Conservation (phyloP, 2,888 invertebrate species). For the Torymus aiolomorphi region DNA sequence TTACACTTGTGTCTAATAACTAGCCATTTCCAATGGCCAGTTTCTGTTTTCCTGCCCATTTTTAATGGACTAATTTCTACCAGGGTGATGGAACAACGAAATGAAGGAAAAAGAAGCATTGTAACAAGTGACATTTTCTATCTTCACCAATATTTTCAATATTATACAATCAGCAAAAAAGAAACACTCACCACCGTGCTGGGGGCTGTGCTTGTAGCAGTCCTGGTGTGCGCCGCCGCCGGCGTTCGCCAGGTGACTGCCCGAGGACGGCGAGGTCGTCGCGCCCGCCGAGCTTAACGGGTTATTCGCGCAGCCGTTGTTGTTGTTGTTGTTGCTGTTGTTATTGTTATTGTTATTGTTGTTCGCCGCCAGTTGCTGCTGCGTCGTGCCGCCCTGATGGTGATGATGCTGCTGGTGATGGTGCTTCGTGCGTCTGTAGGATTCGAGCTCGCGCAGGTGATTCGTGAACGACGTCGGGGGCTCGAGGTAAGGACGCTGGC, state of each 20-base stretch:
- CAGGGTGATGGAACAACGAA: too few species aligned
- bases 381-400: slow-evolving; percentile 17
- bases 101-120: neutral
- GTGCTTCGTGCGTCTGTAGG: slow-evolving; percentile 82
- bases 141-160: too few species aligned
- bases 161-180: neutral
- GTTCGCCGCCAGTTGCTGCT: slow-evolving; percentile 12
- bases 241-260: slow-evolving; percentile 67
- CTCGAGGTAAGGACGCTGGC: slow-evolving; percentile 84
- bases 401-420: slow-evolving; percentile 76
- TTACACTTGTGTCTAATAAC: too few species aligned
- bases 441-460: slow-evolving; percentile 83
- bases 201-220: slow-evolving; percentile 74
- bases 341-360: slow-evolving; percentile 9
- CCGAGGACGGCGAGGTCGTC: slow-evolving; percentile 71
- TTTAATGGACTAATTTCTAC: too few species aligned
- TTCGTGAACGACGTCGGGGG: slow-evolving; percentile 79
- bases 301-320: slow-evolving; percentile 19
- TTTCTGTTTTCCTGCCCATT: too few species aligned
- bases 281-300: slow-evolving; percentile 59
- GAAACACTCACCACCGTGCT: slow-evolving; percentile 71
- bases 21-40: too few species aligned
- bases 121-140: neutral
- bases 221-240: slow-evolving; percentile 70
- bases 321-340: slow-evolving; percentile 3